Percentiles rank a stretch among this genome's conserved stretches.
phyloP scores from a whole-genome alignment of 2,888 invertebrate species.

The Lissonota sp. region DNA sequence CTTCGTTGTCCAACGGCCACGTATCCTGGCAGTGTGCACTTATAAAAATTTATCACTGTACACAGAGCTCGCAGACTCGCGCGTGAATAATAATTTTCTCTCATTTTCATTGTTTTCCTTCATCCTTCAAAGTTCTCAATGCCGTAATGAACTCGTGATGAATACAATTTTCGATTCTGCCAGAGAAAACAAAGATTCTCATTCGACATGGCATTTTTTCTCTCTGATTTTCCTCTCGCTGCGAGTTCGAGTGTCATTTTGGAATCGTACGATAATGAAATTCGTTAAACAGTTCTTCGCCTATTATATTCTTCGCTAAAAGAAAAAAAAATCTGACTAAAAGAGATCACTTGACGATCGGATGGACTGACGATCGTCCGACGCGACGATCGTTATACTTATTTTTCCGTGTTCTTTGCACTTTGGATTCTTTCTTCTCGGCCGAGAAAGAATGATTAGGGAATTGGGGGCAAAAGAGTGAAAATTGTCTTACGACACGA shows the following conservation, averaged over 20 bases:
- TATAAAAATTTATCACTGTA: slow-evolving; percentile 23
- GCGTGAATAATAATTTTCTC: slow-evolving; percentile 25
- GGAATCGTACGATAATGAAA: slow-evolving; percentile 70
- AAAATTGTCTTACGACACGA: slow-evolving; percentile 75
- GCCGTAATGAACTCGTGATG: no score
- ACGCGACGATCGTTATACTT: background rate
- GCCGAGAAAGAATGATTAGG: no score
- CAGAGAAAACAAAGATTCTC: no score
- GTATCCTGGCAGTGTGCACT: slow-evolving; percentile 40
- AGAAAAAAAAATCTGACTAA: slow-evolving; percentile 17
- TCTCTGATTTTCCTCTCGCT: slow-evolving; percentile 68
- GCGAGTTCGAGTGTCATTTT: slow-evolving; percentile 76
- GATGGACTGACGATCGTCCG: slow-evolving; percentile 29
- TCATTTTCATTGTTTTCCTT: slow-evolving; percentile 64
- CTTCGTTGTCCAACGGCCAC: slow-evolving; percentile 32
- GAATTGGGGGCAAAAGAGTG: background rate
- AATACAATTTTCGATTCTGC: no score
- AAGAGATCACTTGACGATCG: slow-evolving; percentile 70
- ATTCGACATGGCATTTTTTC: no score
- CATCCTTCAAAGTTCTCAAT: no score
- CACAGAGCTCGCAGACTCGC: slow-evolving; percentile 52
- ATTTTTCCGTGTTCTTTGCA: background rate
- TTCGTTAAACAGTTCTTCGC: slow-evolving; percentile 75
- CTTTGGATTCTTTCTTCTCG: slow-evolving; percentile 1
- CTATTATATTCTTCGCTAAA: slow-evolving; percentile 28